Conservation (phyloP, 2,888 invertebrate genomes). For the Caenorhabditis sp. region DNA sequence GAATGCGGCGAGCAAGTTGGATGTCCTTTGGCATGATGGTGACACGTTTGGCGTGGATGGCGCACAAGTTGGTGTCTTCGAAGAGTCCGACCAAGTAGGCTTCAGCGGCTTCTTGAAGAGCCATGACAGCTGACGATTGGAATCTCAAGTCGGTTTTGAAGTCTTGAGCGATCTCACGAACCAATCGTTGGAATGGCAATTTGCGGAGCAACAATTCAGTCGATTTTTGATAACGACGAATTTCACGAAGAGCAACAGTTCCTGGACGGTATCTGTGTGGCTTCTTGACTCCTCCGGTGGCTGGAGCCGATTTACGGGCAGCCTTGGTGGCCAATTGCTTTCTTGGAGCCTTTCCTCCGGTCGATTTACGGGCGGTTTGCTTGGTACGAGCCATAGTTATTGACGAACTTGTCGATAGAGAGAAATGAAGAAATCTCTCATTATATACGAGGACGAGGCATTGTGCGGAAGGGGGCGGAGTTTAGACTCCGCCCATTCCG, state of each 20-base stretch:
- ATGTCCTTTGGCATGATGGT: conserved; percentile 98
- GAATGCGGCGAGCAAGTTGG: conserved; percentile 71
- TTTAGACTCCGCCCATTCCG: no score
- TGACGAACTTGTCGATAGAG: not conserved
- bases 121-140: conserved; percentile 48
- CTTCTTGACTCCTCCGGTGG: conserved; percentile 87
- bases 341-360: conserved; percentile 58
- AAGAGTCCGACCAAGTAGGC: conserved; percentile 91
- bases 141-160: conserved; percentile 54
- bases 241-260: conserved; percentile 93
- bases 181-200: conserved; percentile 52
- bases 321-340: conserved; percentile 43
- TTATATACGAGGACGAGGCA: no score
- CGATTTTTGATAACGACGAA: conserved; percentile 93
- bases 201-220: conserved; percentile 74
- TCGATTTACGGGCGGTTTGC: conserved; percentile 56
- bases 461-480: no score
- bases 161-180: conserved; percentile 52
- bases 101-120: conserved; percentile 79
- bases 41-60: conserved; percentile 94
- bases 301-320: conserved; percentile 90
- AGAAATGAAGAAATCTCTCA: no score
- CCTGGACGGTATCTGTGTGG: conserved; percentile 94
- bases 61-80: conserved; percentile 94
- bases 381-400: conserved; percentile 50